Conservation (phyloP, 2,113 vertebrate genomes). For the Scomber japonicus region DNA sequence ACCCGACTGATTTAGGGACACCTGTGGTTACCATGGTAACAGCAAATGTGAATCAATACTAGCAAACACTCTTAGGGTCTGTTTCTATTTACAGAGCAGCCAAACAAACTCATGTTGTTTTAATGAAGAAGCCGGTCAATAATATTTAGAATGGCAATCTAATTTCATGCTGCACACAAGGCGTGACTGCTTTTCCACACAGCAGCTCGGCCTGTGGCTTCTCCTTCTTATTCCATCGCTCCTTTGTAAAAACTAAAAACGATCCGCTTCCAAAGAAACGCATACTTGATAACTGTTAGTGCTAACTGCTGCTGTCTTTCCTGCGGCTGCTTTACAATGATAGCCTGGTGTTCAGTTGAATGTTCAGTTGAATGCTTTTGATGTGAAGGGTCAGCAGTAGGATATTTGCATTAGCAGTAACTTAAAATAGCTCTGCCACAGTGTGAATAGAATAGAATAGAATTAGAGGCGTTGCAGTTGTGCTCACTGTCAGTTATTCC, state of each 20-base stretch:
- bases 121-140: constrained; percentile 25
- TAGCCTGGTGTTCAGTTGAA: neutral
- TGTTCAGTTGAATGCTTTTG: neutral
- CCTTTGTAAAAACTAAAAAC: neutral
- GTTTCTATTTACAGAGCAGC: neutral
- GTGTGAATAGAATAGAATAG: no score
- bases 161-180: neutral
- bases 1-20: neutral
- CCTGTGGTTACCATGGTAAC: neutral
- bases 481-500: no score
- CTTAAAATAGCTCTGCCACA: no score
- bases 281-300: neutral
- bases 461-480: no score
- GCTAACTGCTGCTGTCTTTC: neutral
- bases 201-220: neutral
- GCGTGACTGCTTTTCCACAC: neutral
- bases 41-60: neutral
- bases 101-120: constrained; percentile 20
- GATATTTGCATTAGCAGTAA: neutral
- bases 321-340: neutral
- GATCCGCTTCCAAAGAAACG: neutral
- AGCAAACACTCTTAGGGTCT: neutral
- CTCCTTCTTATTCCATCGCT: neutral
- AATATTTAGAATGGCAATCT: neutral
- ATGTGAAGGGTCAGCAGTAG: neutral